Conservation (phyloP, 2,888 invertebrate genomes). For the Philopedon plagiatum region DNA sequence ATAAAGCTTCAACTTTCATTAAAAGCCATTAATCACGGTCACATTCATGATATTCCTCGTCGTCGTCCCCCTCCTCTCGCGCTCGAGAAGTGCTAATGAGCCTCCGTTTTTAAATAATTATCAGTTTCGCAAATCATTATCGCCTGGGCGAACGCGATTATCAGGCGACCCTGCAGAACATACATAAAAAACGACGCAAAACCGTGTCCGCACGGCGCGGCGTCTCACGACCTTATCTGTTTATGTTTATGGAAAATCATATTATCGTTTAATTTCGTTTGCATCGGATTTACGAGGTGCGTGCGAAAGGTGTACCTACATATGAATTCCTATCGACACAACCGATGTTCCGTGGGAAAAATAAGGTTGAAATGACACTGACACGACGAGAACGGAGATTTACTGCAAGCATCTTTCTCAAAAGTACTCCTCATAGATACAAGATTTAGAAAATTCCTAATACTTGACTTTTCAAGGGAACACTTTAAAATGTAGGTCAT, state of each 20-base stretch:
- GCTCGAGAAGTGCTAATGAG: constrained; percentile 36
- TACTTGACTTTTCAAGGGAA: no score
- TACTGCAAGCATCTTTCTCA: no score
- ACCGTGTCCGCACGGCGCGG: background rate
- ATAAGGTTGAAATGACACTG: no score
- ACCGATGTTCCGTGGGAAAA: no score
- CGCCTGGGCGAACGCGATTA: constrained; percentile 20
- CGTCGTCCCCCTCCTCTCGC: no score
- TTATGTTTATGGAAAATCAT: constrained; percentile 19
- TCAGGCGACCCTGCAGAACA: constrained; percentile 30
- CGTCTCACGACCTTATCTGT: constrained; percentile 17
- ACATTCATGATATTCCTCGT: constrained; percentile 30
- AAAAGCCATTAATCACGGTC: constrained; percentile 43
- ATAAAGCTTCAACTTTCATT: constrained; percentile 34
- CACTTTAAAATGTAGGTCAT: no score
- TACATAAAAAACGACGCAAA: constrained; percentile 33
- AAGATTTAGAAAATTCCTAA: no score
- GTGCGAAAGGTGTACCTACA: background rate
- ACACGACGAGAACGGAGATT: no score
- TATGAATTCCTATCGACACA: background rate
- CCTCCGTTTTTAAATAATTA: constrained; percentile 41
- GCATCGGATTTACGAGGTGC: background rate
- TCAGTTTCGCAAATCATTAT: constrained; percentile 45
- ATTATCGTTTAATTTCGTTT: background rate
- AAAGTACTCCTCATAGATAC: no score